A percentile compares a stretch with the other conserved stretches of the same genome.
Evolutionary conservation across 2,113 vertebrate genomes (phyloP).

Genomic region (Australoheros scitulus): DNA sequence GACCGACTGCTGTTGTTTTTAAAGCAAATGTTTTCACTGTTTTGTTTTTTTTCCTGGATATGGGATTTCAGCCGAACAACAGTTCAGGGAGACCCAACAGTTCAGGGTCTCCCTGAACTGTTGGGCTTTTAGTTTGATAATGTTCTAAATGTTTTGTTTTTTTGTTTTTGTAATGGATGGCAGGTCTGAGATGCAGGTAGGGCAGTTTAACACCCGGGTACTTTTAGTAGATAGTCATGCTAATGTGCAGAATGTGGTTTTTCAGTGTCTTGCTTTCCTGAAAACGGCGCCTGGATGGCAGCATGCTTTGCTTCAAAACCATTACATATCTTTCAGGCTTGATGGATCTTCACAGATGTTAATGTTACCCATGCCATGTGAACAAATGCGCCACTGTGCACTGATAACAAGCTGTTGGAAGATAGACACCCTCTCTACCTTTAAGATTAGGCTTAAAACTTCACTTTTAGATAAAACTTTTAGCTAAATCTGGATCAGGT

Average conservation of each 20-base stretch:
- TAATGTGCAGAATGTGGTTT: background rate
- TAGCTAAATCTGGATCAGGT: background rate
- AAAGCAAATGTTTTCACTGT: background rate
- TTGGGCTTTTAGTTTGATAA: background rate
- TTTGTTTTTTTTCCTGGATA: background rate
- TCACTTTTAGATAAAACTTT: background rate
- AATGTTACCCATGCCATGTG: background rate
- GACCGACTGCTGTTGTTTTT: background rate
- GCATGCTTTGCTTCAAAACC: background rate
- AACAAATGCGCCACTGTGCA: background rate
- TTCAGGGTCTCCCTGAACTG: background rate
- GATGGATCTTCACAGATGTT: background rate
- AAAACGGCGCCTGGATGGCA: background rate
- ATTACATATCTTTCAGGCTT: background rate
- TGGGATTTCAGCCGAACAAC: background rate
- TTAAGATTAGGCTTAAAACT: background rate
- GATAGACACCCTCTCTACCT: background rate
- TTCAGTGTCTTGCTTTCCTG: background rate
- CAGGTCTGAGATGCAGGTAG: background rate
- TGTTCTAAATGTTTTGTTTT: background rate
- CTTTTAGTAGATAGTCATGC: background rate
- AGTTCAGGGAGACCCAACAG: too few species aligned
- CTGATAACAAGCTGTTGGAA: background rate
- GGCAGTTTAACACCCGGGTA: background rate
- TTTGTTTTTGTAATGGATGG: background rate